Evolutionary conservation across 2,113 vertebrate genomes (phyloP), one percentile per base, ranked within the genome.

Genomic region (Prietella phreatophila): DNA sequence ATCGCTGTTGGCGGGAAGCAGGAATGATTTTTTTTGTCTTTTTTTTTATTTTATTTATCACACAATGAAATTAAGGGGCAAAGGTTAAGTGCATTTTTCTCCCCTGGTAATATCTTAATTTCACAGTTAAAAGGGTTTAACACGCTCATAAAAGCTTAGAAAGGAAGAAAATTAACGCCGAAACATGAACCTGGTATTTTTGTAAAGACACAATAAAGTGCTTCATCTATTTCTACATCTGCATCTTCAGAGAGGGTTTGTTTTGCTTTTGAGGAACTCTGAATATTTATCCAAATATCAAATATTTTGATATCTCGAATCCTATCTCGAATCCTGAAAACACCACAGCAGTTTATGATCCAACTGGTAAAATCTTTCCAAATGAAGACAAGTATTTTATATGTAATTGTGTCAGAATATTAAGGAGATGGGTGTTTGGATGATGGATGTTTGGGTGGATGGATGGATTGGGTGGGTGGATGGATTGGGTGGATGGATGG

Each of bases 61-160:
- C 58, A 79, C 84, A 50, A 50, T 85, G 58, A 89, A 89, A 75
- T 84, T 84, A 88, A 80, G 79, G 85, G 33, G 67, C 76, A 85
- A 86, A 90, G 85, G 88, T 89, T 81, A 88, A 83, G 67, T 58
- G 33, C 71, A 80, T 88, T 86, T 88, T 88, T 58, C 79, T 82
- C 71, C 65, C 42, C 30, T 78, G 22, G 30, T 42, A 53, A 84
- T 79, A 78, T 88, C 85, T 88, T 85, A 88, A 87, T 89, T 56
- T 55, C 33, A 39, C 78, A 83, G 27, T 27, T 83, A 63, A 83
- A 83, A 53, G 56, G 69, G 39, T 76, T 27, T 53, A 25, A 7
- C 9, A 36, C 82, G 33, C 27, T 58, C 78, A 56, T n/a, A 71
- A 75, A 53, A 47, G 71, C 55, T 76, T 76, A 73, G 3, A 73